Evolutionary conservation across 2,113 vertebrate species (phyloP).

Genomic region (Aramus guarauna): DNA sequence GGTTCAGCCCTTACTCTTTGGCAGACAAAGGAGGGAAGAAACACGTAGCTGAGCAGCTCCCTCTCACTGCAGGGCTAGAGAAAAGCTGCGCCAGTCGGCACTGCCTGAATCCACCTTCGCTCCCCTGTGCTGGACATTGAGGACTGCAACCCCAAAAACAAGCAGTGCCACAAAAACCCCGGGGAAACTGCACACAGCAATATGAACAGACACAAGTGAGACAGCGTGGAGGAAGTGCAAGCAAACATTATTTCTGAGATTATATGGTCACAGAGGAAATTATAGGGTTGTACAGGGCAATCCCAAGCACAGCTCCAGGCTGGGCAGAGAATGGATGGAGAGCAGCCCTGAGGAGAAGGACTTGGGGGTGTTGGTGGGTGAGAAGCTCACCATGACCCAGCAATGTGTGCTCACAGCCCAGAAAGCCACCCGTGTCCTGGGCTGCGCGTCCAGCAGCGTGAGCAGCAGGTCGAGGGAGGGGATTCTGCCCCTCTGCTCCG

Average conservation of each 20-base stretch:
- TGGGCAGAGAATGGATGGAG: too few relatives aligned
- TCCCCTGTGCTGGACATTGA: neutral
- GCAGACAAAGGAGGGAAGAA: neutral
- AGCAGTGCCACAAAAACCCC: neutral
- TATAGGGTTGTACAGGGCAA: too few relatives aligned
- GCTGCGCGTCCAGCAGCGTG: too few relatives aligned
- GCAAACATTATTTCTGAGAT: neutral
- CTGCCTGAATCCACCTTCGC: neutral
- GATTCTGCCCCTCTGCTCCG: too few relatives aligned
- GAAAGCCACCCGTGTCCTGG: too few relatives aligned
- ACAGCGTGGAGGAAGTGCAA: neutral
- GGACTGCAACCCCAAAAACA: neutral
- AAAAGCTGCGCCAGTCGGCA: neutral
- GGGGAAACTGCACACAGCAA: neutral
- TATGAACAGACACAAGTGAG: fast-evolving
- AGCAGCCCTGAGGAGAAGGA: too few relatives aligned
- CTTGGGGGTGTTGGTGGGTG: too few relatives aligned
- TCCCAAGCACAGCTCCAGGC: too few relatives aligned
- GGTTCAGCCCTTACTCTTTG: neutral
- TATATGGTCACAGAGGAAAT: fast-evolving
- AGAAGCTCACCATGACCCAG: too few relatives aligned
- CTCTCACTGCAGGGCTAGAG: neutral
- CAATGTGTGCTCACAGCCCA: too few relatives aligned
- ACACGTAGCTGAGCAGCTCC: neutral
- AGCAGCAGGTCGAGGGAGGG: too few relatives aligned